phyloP scores from a whole-genome alignment of 2,113 vertebrate genomes.

The Gobius niger region DNA sequence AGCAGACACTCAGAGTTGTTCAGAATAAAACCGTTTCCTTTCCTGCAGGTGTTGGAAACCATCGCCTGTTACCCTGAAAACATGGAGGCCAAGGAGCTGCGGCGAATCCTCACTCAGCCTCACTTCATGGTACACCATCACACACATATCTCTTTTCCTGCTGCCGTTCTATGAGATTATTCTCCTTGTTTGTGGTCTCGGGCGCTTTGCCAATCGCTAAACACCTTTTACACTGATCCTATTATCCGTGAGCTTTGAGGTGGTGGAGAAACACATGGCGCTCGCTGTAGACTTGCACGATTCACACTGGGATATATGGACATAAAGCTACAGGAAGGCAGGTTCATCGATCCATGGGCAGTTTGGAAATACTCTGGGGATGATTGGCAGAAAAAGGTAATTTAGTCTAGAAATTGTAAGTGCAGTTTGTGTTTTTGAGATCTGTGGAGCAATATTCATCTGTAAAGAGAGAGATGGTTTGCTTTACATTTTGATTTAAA shows the following conservation, averaged over 20 bases:
- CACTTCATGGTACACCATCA: conserved; percentile 88
- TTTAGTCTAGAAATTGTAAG: background rate
- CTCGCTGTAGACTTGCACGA: background rate
- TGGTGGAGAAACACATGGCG: background rate
- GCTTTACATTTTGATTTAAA: too few relatives aligned
- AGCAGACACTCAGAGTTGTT: too few relatives aligned
- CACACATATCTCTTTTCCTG: background rate
- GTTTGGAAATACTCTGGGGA: background rate
- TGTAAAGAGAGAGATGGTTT: too few relatives aligned
- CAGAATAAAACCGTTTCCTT: too few relatives aligned
- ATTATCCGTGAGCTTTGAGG: conserved; percentile 61
- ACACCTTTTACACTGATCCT: conserved; percentile 49
- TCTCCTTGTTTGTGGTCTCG: conserved; percentile 26
- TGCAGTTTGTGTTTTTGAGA: background rate
- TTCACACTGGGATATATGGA: background rate
- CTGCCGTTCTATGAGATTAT: conserved; percentile 13
- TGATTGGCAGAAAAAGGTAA: background rate
- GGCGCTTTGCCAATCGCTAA: conserved; percentile 26
- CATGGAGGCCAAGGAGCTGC: conserved; percentile 93
- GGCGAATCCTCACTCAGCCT: conserved; percentile 96
- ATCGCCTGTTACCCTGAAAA: conserved; percentile 97
- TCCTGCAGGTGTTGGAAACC: conserved; percentile 89
- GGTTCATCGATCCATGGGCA: too few relatives aligned
- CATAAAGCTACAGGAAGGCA: too few relatives aligned
- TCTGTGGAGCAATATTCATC: too few relatives aligned